Evolutionary conservation across 2,888 invertebrate genomes (phyloP), one percentile per base, ranked within the genome.

Genomic region (Gastrophysa polygoni): DNA sequence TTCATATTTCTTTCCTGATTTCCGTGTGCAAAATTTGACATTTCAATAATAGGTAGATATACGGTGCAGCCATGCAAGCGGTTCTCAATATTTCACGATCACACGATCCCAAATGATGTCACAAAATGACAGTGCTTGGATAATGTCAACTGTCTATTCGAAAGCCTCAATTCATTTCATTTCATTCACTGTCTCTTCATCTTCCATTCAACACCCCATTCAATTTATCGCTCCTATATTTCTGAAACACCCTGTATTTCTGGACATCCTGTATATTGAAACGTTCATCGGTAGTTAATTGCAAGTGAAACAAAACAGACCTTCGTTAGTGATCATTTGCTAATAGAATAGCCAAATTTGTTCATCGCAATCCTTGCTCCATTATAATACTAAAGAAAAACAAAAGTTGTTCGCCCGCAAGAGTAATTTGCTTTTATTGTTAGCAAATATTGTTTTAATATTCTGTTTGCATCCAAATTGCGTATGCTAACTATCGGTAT

Each of bases 361-460:
- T 52, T 59, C 52, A 59, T 47, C 20, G 14, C n/a, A 21, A 32
- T 54, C 46, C 32, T 54, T 43, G 54, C 28, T 43, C 28, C 7
- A 47, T 24, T 24, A 47, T 51, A 52, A 59, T 51, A 63, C 59
- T 56, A 61, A 59, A 48, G 52, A 48, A 59, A 52, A 59, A 64
- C 61, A 57, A 43, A 50, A 44, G 61, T 49, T 43, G 34, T 58
- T 47, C 57, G n/a, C 46, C 21, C 52, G 59, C 57, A 52, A 57
- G 54, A 62, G 59, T 59, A 50, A 59, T 58, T 60, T 60, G 44
- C 51, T 51, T 63, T 67, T 67, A 62, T 58, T 61, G 58, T 67
- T 64, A 59, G 63, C 66, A 67, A 68, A 68, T 68, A 68, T 68
- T 68, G 52, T 61, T 67, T 64, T 68, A 66, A 59, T 64, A 68